These are phyloP conservation scores for Xyrauchen texanus DNA, from an alignment of 2,113 vertebrate species.

Conservation along the genomic window DNA sequence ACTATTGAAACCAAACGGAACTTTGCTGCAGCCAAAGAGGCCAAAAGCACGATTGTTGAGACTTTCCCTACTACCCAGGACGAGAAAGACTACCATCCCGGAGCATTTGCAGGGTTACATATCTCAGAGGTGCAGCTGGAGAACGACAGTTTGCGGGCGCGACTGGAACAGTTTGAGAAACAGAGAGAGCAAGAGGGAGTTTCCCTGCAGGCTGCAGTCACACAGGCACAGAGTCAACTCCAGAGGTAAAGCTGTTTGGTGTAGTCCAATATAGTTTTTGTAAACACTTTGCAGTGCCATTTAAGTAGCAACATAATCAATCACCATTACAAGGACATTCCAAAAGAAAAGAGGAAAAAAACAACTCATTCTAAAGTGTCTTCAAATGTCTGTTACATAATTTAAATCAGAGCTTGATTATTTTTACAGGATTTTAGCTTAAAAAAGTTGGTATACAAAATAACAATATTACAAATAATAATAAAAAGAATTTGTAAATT, in stretches of 20 bases:
- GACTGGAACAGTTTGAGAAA: conserved; percentile 72
- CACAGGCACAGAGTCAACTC: conserved; percentile 71
- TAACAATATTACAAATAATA: no score
- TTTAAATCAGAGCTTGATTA: no score
- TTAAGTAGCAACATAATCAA: background rate
- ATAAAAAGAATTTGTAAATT: no score
- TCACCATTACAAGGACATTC: no score
- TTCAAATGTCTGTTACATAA: no score
- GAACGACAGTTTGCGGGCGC: conserved; percentile 77
- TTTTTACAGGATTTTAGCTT: no score
- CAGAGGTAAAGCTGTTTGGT: conserved; percentile 70
- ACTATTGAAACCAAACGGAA: conserved; percentile 29
- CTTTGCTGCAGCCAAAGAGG: background rate
- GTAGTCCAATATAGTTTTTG: no score
- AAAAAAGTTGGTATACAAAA: no score
- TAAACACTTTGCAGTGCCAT: background rate
- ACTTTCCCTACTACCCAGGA: conserved; percentile 62
- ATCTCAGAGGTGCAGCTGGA: conserved; percentile 83
- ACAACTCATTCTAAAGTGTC: no score
- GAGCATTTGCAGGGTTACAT: conserved; percentile 74
- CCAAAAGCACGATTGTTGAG: background rate
- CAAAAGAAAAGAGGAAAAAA: no score
- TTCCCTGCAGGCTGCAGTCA: conserved; percentile 66
- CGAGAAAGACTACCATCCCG: conserved; percentile 80
- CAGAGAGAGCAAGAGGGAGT: conserved; percentile 75